Evolutionary conservation across 1,140 invertebrate genomes (phyloP).

Genomic region (Halictus rubicundus): DNA sequence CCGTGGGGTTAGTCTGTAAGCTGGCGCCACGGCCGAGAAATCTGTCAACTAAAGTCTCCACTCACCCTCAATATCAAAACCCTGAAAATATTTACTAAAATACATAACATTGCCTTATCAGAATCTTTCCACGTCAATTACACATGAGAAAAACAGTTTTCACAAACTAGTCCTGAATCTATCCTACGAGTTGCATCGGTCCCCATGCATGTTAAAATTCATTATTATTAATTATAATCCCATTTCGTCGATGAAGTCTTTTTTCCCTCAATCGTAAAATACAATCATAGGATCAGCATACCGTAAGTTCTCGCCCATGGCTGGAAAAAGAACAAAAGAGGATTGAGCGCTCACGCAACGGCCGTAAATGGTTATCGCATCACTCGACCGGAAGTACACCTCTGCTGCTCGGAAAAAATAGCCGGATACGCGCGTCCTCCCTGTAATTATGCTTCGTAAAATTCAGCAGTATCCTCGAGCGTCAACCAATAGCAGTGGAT

Average conservation of each 20-base stretch:
- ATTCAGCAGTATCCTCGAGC: slow-evolving; percentile 42
- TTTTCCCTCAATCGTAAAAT: slow-evolving; percentile 6
- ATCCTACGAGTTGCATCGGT: too few relatives aligned
- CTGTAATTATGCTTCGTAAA: slow-evolving; percentile 51
- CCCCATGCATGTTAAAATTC: too few relatives aligned
- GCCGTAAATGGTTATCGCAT: slow-evolving; percentile 59
- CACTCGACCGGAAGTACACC: slow-evolving; percentile 48
- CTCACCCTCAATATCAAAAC: too few relatives aligned
- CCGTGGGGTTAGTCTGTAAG: too few relatives aligned
- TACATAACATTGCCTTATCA: too few relatives aligned
- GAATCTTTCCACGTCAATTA: too few relatives aligned
- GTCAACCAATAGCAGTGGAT: slow-evolving; percentile 2
- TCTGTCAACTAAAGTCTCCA: too few relatives aligned
- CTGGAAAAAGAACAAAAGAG: slow-evolving; percentile 17
- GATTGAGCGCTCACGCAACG: slow-evolving; percentile 51
- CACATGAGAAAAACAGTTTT: too few relatives aligned
- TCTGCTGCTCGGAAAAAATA: slow-evolving; percentile 44
- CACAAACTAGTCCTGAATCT: too few relatives aligned
- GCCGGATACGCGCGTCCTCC: slow-evolving; percentile 16
- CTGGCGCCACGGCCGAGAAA: too few relatives aligned
- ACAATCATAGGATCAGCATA: background rate
- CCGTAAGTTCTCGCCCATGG: slow-evolving; percentile 36
- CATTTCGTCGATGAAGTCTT: slow-evolving; percentile 1
- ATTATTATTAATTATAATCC: too few relatives aligned
- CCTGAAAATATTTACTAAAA: too few relatives aligned